Conservation (phyloP, 2,888 invertebrate species). For the Drosophila monieri region DNA sequence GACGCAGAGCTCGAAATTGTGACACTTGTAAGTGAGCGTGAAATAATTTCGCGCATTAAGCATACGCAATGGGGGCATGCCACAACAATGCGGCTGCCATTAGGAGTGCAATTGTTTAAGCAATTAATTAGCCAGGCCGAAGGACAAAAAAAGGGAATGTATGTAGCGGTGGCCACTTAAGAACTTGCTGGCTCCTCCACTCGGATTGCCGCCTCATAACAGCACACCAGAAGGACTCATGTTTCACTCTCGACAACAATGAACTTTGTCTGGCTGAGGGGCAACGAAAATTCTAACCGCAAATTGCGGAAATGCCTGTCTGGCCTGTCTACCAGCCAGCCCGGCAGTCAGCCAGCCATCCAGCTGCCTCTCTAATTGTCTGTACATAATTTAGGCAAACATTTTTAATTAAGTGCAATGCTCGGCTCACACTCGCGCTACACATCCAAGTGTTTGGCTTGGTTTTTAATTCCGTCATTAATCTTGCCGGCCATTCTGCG, state of each 20-base stretch:
- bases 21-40: conserved; percentile 71
- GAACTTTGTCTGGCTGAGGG: neutral
- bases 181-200: conserved; percentile 11
- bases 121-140: conserved; percentile 71
- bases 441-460: conserved; percentile 23
- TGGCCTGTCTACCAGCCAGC: conserved; percentile 25
- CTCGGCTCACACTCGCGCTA: conserved; percentile 24
- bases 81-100: conserved; percentile 43
- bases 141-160: conserved; percentile 40
- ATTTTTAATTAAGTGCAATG: conserved; percentile 67
- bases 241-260: conserved; percentile 27
- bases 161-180: conserved; percentile 39
- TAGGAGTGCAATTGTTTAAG: conserved; percentile 67
- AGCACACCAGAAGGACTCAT: conserved; percentile 20
- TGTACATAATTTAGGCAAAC: conserved; percentile 58
- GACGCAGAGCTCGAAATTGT: conserved; percentile 49
- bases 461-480: conserved; percentile 52
- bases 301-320: conserved; percentile 46
- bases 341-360: neutral
- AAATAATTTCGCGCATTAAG: conserved; percentile 65
- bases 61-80: conserved; percentile 42
- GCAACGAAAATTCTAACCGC: conserved; percentile 35
- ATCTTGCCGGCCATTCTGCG: conserved; percentile 33
- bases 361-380: conserved; percentile 59
- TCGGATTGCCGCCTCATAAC: conserved; percentile 20